Evolutionary conservation across 2,888 invertebrate genomes (phyloP), one percentile per base, ranked within the genome.

Genomic region (Listrodromus nycthemerus): DNA sequence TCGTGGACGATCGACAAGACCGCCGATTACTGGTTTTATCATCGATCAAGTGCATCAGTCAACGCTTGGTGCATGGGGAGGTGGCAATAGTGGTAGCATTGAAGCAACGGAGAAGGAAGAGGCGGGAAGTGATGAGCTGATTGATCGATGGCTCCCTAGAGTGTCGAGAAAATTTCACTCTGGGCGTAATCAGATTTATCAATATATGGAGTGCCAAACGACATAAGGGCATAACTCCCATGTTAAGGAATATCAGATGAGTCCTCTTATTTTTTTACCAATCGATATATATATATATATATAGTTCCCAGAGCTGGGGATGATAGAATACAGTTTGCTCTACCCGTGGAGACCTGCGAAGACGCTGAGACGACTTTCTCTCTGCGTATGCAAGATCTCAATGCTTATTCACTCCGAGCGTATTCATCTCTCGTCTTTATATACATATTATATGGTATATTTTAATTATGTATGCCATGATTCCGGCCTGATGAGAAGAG

Each of bases 31-130:
- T 87, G 85, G 87, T 89, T 75, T 89, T 89, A 89, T 91, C 91
- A 91, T 92, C 91, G 90, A 92, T 92, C 92, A 92, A 91, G 85
- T 78, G 80, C 71, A 80, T 58, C 82, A 48, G 63, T 55, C 66
- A 52, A 50, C 45, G 33, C 24, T 10, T 6, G 21, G 33, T 33
- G 5, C 19, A 21, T 13, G 41, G 27, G 13, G 50, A 19, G 19
- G 21, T 33, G n/a, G 30, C 19, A 13, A 45, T 37, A 77, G 27
- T 21, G 66, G 41, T 21, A 76, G 41, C n/a, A 37, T 10, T 52
- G 63, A 30, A 19, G 21, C n/a, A 8, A 63, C 33, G 45, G 27
- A 48, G 48, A 21, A 52, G 48, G 5, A 55, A 55, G 75, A 48
- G 70, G 75, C 65, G 80, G 79, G 27, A 58, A 66, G 75, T 76